Conservation (phyloP, 2,797 vertebrate species). For the Anguilla pacifica region DNA sequence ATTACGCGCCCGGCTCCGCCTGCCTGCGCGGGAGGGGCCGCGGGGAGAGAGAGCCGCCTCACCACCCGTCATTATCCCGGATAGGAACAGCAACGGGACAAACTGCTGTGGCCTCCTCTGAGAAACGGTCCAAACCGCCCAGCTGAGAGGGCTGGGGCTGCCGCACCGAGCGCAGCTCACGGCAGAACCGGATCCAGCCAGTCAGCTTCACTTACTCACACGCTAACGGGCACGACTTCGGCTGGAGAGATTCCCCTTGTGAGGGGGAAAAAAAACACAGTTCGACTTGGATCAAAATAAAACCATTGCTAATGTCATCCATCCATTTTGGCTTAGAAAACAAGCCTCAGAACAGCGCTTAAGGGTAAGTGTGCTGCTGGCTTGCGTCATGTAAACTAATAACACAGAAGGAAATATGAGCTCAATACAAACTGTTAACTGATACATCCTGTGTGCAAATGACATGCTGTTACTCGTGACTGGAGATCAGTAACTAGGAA, state of each 20-base stretch:
- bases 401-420: not conserved
- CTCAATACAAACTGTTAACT: not conserved
- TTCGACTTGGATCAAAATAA: constrained; percentile 1
- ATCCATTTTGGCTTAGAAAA: not conserved
- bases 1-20: constrained; percentile 43
- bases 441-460: not conserved
- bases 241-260: not conserved
- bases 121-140: not conserved
- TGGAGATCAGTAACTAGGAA: not conserved
- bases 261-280: not conserved
- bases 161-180: not conserved
- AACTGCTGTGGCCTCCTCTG: not conserved
- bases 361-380: not conserved
- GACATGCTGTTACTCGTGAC: not conserved
- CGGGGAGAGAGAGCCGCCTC: not conserved
- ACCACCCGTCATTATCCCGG: constrained; percentile 19
- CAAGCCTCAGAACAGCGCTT: not conserved
- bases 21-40: not conserved
- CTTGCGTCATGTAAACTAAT: not conserved
- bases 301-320: not conserved
- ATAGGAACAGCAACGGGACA: not conserved
- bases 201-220: not conserved
- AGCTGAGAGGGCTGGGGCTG: not conserved
- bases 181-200: not conserved
- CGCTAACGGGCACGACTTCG: not conserved